A percentile compares a stretch with the other conserved stretches of the same genome.
Conservation (phyloP, 2,888 invertebrate genomes). For the Hirtodrosophila trivittata region DNA sequence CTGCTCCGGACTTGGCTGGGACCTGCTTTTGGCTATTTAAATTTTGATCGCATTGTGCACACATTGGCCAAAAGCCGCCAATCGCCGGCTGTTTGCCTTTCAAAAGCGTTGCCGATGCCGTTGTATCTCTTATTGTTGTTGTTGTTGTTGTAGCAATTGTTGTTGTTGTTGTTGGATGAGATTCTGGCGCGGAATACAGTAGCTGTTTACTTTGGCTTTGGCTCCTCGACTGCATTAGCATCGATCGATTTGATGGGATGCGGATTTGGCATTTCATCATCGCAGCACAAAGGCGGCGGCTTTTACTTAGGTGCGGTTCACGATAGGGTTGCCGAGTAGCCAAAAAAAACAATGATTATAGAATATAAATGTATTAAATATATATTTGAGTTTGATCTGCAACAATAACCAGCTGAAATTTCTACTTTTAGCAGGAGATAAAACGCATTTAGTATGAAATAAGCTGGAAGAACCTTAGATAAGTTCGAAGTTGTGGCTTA, state of each 20-base stretch:
- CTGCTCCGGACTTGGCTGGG: slow-evolving; percentile 7
- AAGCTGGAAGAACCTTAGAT: no score
- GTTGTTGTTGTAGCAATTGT: neutral
- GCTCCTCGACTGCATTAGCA: slow-evolving; percentile 60
- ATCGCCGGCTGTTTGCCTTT: slow-evolving; percentile 46
- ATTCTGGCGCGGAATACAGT: slow-evolving; percentile 67
- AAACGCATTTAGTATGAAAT: no score
- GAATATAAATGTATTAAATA: no score
- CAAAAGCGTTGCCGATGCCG: slow-evolving; percentile 59
- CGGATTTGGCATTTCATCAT: slow-evolving; percentile 70
- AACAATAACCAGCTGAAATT: no score
- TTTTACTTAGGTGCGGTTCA: slow-evolving; percentile 11
- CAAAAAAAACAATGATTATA: neutral
- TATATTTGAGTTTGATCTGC: no score
- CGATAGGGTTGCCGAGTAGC: slow-evolving; percentile 52
- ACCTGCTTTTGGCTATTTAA: slow-evolving; percentile 65
- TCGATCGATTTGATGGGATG: slow-evolving; percentile 59
- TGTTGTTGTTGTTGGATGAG: neutral
- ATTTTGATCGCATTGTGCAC: slow-evolving; percentile 79
- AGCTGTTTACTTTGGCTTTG: slow-evolving; percentile 35
- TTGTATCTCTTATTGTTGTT: neutral
- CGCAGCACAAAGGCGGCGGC: slow-evolving; percentile 7
- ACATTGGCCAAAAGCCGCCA: slow-evolving; percentile 54
- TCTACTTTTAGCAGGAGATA: no score
- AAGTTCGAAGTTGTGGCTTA: no score